Evolutionary conservation across 2,113 vertebrate species (phyloP), one percentile per base, ranked within the genome.

Genomic region (Cyanoramphus novaezelandiae): DNA sequence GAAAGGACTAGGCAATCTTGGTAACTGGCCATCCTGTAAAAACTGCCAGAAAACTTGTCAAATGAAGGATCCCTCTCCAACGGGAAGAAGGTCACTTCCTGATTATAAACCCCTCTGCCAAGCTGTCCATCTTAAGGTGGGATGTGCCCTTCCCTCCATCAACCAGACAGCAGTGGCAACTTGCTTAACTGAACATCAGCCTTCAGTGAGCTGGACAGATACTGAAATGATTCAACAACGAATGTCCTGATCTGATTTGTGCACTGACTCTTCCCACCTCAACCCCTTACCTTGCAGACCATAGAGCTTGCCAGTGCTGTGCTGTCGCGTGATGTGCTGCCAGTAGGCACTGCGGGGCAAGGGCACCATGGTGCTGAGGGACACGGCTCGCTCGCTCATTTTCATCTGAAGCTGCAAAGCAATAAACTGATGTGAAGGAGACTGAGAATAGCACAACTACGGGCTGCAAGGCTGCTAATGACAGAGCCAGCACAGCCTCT

Each of bases 261-360:
- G 13, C 69, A 3, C 1, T 8, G 57, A 6, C 13, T 10, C 33
- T 8, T 18, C 12, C 69, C 60, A n/a, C 46, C 62, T 18, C 60
- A 25, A 35, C 29, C 35, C 63, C 97, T 94, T 71, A 98, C 98
- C 98, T 98, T 98, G 97, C 71, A 98, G 97, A 17, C 93, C 94
- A 9, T 98, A 98, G 17, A 98, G 98, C 88, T 98, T 98, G 6
- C 98, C 98, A 0, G 98, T 92, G 96, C 98, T 98, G 93, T 97
- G 98, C 92, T 98, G 98, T 23, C 98, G 87, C 0, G 98, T 98
- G 88, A 98, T 98, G 93, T 98, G 98, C 65, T 98, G 98, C 98
- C 98, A 98, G 91, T 98, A 98, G 89, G 98, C 98, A 17, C 98
- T 98, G 77, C 98, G 98, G 24, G 98, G 98, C 96, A 98, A 87